Evolutionary conservation across 2,888 invertebrate genomes (phyloP).

Genomic region (Philopedon plagiatum): DNA sequence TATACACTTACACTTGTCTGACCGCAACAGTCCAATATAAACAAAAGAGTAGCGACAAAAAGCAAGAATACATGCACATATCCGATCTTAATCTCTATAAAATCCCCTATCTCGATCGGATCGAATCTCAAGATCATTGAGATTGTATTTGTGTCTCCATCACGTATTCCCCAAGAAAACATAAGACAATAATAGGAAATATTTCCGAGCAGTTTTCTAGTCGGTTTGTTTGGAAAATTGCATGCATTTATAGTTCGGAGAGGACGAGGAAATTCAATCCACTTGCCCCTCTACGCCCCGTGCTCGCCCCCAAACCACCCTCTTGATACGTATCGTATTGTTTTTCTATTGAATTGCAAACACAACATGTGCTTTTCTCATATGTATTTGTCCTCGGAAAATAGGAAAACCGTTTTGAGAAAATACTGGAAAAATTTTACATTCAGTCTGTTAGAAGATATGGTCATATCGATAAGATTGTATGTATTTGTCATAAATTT

Average conservation of each 20-base stretch:
- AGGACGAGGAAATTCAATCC: conserved; percentile 52
- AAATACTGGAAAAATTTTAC: conserved; percentile 26
- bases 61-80: neutral
- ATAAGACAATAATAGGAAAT: conserved; percentile 53
- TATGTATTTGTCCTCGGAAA: conserved; percentile 51
- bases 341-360: conserved; percentile 53
- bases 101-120: conserved; percentile 30
- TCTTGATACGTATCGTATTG: conserved; percentile 50
- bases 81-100: conserved; percentile 12
- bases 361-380: conserved; percentile 56
- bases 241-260: conserved; percentile 55
- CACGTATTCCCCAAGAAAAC: conserved; percentile 51
- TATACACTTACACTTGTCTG: too few species aligned
- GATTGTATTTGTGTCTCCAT: conserved; percentile 45
- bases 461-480: conserved; percentile 11
- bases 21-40: too few species aligned
- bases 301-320: conserved; percentile 29
- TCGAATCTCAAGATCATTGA: conserved; percentile 46
- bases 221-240: conserved; percentile 57
- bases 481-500: too few species aligned
- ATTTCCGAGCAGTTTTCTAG: conserved; percentile 57
- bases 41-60: neutral
- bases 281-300: conserved; percentile 26
- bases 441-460: conserved; percentile 7
- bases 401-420: conserved; percentile 30